Conservation (phyloP, 2,888 invertebrate genomes). For the Cerceris ruficornis region DNA sequence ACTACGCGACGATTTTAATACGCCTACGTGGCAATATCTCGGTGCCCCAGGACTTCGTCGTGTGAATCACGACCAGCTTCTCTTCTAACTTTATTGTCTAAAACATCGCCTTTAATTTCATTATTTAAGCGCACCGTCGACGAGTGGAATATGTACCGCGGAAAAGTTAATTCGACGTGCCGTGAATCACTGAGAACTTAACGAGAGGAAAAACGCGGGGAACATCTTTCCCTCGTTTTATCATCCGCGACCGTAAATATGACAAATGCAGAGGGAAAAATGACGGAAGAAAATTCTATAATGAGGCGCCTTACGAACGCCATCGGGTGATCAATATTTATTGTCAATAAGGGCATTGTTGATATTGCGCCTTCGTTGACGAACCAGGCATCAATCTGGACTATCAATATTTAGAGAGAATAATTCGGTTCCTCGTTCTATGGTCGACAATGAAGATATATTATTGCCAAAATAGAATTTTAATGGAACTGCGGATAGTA, state of each 20-base stretch:
- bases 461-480: too few species aligned
- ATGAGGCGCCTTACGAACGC: not conserved
- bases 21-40: not conserved
- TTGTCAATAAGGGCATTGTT: too few species aligned
- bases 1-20: slow-evolving; percentile 10
- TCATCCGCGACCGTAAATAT: slow-evolving; percentile 1
- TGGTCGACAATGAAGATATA: too few species aligned
- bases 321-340: too few species aligned
- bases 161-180: slow-evolving; percentile 2
- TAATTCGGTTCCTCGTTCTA: too few species aligned
- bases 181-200: slow-evolving; percentile 17
- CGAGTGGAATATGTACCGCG: not conserved
- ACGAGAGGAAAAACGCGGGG: slow-evolving; percentile 1
- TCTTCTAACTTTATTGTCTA: slow-evolving; percentile 9
- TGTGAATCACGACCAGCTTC: slow-evolving; percentile 2
- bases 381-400: too few species aligned
- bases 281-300: not conserved
- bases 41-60: not conserved
- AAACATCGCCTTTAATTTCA: not conserved
- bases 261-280: not conserved
- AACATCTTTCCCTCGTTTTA: slow-evolving; percentile 9
- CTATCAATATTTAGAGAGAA: too few species aligned
- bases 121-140: not conserved
- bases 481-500: too few species aligned
- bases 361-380: too few species aligned